Conservation (phyloP, 2,113 vertebrate genomes). For the Ictalurus furcatus region DNA sequence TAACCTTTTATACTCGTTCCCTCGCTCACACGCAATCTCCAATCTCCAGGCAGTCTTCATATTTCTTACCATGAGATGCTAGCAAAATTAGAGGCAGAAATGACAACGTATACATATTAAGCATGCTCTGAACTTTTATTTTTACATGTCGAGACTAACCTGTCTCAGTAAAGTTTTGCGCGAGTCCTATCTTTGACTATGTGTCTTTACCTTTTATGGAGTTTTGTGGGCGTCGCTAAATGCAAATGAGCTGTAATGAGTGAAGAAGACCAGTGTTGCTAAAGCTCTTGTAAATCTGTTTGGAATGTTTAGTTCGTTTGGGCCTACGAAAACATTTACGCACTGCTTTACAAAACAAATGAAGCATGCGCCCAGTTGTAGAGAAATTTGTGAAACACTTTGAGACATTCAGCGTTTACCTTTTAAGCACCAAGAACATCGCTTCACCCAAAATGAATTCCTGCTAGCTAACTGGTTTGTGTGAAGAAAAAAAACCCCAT, state of each 20-base stretch:
- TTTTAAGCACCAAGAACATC: background rate
- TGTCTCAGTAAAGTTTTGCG: background rate
- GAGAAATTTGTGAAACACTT: background rate
- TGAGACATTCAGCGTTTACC: background rate
- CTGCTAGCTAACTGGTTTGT: background rate
- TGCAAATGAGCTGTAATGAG: background rate
- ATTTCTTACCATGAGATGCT: background rate
- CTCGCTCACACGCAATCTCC: slow-evolving; percentile 10
- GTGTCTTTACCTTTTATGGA: background rate
- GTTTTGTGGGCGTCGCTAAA: background rate
- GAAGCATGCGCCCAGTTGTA: background rate
- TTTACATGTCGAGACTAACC: background rate
- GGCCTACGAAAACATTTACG: no score
- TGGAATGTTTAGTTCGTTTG: background rate
- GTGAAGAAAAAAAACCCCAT: background rate
- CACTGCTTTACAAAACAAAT: background rate
- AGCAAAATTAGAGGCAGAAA: background rate
- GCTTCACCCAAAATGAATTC: background rate
- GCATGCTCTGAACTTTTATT: background rate
- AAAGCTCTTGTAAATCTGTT: background rate
- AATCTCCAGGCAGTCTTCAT: background rate
- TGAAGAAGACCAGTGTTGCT: background rate
- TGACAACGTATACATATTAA: background rate
- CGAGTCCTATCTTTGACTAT: background rate
- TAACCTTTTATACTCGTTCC: slow-evolving; percentile 37